A percentile compares a stretch with the other conserved stretches of the same genome.
Evolutionary conservation across 1,140 invertebrate species (phyloP).

Genomic region (Araneus ventricosus): DNA sequence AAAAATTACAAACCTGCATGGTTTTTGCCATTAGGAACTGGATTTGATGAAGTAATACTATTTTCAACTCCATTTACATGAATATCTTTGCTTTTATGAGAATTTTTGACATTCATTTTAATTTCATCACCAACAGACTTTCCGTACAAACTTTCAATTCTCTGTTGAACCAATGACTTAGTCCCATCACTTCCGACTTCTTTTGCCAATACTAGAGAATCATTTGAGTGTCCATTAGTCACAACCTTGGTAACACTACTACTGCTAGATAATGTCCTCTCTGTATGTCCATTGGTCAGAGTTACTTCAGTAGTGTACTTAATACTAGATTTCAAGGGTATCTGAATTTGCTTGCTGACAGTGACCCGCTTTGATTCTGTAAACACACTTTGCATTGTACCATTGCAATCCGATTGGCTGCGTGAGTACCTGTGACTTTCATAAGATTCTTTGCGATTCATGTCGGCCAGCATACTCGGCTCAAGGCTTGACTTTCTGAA

Average conservation of each 20-base stretch:
- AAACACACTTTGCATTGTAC: constrained; percentile 51
- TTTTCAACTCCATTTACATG: constrained; percentile 13
- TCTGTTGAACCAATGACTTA: constrained; percentile 90
- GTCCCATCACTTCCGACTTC: constrained; percentile 60
- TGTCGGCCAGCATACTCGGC: constrained; percentile 52
- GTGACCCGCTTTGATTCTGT: constrained; percentile 62
- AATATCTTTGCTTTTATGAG: constrained; percentile 29
- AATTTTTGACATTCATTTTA: constrained; percentile 61
- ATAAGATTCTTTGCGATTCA: constrained; percentile 47
- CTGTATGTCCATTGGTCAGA: neutral
- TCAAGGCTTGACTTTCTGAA: constrained; percentile 64
- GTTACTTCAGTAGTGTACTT: constrained; percentile 65
- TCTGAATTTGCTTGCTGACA: constrained; percentile 61
- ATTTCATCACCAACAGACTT: constrained; percentile 78
- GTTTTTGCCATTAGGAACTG: constrained; percentile 49
- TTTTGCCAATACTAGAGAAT: constrained; percentile 53
- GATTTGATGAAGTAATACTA: constrained; percentile 53
- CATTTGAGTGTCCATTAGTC: constrained; percentile 59
- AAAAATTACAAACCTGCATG: constrained; percentile 19
- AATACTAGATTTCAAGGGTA: constrained; percentile 42
- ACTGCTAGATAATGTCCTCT: neutral
- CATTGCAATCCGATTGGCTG: constrained; percentile 59
- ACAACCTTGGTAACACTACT: neutral
- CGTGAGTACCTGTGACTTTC: constrained; percentile 11
- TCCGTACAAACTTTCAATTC: constrained; percentile 92